phyloP scores from a whole-genome alignment of 1,140 invertebrate genomes.

The Diachasmimorpha longicaudata region DNA sequence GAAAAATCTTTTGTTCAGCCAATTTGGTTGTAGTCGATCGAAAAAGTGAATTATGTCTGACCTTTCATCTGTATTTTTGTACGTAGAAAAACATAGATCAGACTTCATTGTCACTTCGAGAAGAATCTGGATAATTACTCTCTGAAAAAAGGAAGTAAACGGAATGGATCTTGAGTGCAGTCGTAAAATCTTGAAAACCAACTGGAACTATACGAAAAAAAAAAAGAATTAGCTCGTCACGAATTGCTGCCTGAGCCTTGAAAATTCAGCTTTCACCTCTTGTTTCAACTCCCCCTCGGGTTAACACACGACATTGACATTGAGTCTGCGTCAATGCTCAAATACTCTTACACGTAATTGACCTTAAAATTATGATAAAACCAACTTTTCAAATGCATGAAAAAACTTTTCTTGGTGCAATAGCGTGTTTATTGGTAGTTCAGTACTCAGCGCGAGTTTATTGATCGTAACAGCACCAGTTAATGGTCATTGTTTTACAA shows the following conservation, averaged over 20 bases:
- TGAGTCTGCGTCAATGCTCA: slow-evolving; percentile 1
- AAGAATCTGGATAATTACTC: not conserved
- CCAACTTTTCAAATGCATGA: not conserved
- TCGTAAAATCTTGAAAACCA: not conserved
- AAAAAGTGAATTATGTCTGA: too few relatives aligned
- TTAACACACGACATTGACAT: slow-evolving; percentile 36
- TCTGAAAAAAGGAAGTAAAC: not conserved
- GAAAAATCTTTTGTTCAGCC: too few relatives aligned
- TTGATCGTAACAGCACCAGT: not conserved
- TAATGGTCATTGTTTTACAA: slow-evolving; percentile 8
- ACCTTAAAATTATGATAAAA: slow-evolving; percentile 4
- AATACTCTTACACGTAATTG: slow-evolving; percentile 19
- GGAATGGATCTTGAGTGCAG: not conserved
- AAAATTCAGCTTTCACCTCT: slow-evolving; percentile 46
- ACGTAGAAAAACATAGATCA: not conserved
- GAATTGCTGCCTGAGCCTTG: slow-evolving; percentile 20
- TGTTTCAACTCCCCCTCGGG: slow-evolving; percentile 30
- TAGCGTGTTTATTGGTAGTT: not conserved
- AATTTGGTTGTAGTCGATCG: too few relatives aligned
- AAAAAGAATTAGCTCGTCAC: slow-evolving; percentile 16
- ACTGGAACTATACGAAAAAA: not conserved
- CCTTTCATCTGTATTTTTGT: not conserved
- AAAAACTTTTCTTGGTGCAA: not conserved
- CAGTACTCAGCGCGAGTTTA: not conserved
- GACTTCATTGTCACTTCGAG: not conserved